Percentiles rank a stretch among this genome's conserved stretches.
Evolutionary conservation across 2,113 vertebrate species (phyloP).

Genomic region (Platichthys stellatus): DNA sequence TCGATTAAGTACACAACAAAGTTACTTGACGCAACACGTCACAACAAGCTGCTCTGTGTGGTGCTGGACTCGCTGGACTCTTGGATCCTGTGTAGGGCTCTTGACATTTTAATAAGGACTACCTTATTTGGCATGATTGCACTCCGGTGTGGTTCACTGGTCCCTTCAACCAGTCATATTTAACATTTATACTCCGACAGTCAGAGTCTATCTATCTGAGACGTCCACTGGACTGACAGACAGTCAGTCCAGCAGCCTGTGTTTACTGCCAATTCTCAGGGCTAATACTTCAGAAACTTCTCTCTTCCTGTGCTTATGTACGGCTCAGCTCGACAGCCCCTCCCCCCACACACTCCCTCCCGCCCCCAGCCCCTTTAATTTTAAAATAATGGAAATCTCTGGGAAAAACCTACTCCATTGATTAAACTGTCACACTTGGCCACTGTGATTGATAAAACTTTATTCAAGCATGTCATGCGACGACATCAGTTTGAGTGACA

Average conservation of each 20-base stretch:
- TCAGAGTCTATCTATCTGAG: slow-evolving; percentile 38
- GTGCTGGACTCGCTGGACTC: slow-evolving; percentile 29
- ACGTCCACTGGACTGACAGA: slow-evolving; percentile 50
- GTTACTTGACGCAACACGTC: neutral
- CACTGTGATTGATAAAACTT: slow-evolving; percentile 77
- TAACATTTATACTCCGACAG: slow-evolving; percentile 58
- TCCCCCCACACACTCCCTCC: neutral
- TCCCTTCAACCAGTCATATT: slow-evolving; percentile 52
- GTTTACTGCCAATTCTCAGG: slow-evolving; percentile 58
- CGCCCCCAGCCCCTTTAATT: slow-evolving; percentile 11
- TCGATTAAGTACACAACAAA: slow-evolving; percentile 38
- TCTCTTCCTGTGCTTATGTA: slow-evolving; percentile 40
- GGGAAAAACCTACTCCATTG: slow-evolving; percentile 61
- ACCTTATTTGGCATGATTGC: slow-evolving; percentile 44
- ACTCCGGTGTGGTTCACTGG: slow-evolving; percentile 37
- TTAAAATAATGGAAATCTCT: slow-evolving; percentile 60
- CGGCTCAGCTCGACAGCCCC: slow-evolving; percentile 13
- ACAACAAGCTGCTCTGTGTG: neutral
- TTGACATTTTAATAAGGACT: slow-evolving; percentile 50
- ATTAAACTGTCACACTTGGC: slow-evolving; percentile 77
- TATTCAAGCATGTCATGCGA: slow-evolving; percentile 70
- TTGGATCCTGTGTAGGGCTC: slow-evolving; percentile 29
- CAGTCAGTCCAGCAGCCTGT: slow-evolving; percentile 46
- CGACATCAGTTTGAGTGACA: slow-evolving; percentile 61
- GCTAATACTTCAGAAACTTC: slow-evolving; percentile 44